Evolutionary conservation across 2,113 vertebrate genomes (phyloP).

Genomic region (Gambusia affinis): DNA sequence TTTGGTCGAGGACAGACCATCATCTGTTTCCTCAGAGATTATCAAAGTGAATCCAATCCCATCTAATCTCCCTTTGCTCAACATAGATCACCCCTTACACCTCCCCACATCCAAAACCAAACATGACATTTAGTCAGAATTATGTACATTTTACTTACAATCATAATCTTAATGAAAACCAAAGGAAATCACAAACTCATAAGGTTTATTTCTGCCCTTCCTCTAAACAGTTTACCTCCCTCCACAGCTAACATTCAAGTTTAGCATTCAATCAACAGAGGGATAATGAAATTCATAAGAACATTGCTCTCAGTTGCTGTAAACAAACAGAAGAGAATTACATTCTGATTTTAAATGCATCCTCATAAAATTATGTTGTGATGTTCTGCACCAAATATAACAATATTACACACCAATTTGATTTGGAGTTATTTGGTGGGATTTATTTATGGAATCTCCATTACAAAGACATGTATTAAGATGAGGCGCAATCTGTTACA

Average conservation of each 20-base stretch:
- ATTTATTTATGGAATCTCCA: neutral
- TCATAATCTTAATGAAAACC: neutral
- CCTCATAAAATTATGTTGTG: neutral
- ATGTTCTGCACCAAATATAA: neutral
- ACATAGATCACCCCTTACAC: neutral
- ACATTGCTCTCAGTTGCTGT: neutral
- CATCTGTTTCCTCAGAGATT: conserved; percentile 58
- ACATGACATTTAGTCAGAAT: neutral
- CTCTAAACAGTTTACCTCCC: neutral
- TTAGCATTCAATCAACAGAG: neutral
- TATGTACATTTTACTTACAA: neutral
- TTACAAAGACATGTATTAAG: neutral
- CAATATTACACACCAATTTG: neutral
- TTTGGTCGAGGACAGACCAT: conserved; percentile 31
- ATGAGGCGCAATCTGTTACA: neutral
- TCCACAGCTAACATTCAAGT: neutral
- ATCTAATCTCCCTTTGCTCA: conserved; percentile 47
- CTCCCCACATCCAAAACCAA: neutral
- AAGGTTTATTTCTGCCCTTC: neutral
- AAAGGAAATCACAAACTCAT: neutral
- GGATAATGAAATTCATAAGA: neutral
- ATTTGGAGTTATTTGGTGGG: neutral
- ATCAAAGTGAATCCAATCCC: conserved; percentile 57
- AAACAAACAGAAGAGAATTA: neutral
- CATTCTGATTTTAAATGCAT: neutral